These are phyloP conservation scores for Copidosoma aretas DNA, from an alignment of 2,888 invertebrate species.

Conservation along the genomic window DNA sequence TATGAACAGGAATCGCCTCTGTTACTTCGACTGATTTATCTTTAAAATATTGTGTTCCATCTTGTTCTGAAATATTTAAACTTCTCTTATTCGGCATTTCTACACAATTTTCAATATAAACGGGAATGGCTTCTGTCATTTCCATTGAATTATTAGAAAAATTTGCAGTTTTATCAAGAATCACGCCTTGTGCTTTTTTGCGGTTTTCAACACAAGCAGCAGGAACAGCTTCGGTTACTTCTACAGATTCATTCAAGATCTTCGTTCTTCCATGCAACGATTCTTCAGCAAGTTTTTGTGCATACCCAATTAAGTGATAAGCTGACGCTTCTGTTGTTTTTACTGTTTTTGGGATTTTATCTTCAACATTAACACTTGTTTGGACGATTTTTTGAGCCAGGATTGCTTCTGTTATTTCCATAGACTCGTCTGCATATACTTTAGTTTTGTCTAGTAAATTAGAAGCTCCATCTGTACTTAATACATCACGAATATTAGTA, in stretches of 20 bases:
- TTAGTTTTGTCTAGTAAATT: conserved; percentile 14
- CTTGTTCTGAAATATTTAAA: neutral
- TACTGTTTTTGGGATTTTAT: too few relatives aligned
- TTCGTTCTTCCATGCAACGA: conserved; percentile 1
- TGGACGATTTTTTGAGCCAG: neutral
- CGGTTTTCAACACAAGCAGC: neutral
- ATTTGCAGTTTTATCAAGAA: conserved; percentile 5
- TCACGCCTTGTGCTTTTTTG: too few relatives aligned
- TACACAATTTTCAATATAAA: neutral
- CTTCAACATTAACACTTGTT: neutral
- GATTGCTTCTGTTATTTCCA: conserved; percentile 36
- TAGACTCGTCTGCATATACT: conserved; percentile 21
- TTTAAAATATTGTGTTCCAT: conserved; percentile 30
- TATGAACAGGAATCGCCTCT: conserved; percentile 11
- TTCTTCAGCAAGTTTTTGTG: too few relatives aligned
- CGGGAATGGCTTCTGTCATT: neutral
- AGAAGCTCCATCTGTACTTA: conserved; percentile 14
- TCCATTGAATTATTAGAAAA: conserved; percentile 18
- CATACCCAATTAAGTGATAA: too few relatives aligned
- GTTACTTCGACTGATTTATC: conserved; percentile 41
- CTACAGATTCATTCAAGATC: conserved; percentile 33
- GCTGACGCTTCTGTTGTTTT: too few relatives aligned
- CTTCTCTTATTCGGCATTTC: too few relatives aligned
- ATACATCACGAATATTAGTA: neutral
- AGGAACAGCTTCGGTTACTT: conserved; percentile 30